A percentile compares a stretch with the other conserved stretches of the same genome.
Evolutionary conservation across 2,797 vertebrate species (phyloP).

Genomic region (Aphelocoma californica): DNA sequence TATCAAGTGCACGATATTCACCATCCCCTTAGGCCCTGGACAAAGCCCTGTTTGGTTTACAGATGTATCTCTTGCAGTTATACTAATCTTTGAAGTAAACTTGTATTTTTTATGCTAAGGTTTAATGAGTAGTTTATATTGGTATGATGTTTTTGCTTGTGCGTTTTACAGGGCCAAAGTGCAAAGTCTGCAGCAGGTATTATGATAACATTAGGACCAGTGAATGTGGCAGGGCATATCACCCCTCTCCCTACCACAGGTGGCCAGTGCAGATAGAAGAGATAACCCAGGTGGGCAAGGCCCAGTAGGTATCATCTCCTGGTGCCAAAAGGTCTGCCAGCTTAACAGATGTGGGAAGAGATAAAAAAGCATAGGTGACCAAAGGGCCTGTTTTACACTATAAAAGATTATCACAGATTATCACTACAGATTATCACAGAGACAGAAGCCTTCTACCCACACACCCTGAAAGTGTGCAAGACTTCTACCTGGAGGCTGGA

Average conservation of each 20-base stretch:
- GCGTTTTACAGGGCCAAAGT: background rate
- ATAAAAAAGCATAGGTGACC: background rate
- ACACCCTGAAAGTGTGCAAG: background rate
- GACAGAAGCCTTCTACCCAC: background rate
- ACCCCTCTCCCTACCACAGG: background rate
- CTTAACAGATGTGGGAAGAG: background rate
- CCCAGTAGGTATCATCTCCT: background rate
- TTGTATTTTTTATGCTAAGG: background rate
- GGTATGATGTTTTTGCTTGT: background rate
- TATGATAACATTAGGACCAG: background rate
- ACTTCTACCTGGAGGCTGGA: background rate
- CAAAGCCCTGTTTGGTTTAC: background rate
- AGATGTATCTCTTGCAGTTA: background rate
- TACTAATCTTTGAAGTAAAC: background rate
- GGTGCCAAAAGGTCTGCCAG: background rate
- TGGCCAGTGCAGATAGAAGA: background rate
- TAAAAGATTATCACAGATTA: background rate
- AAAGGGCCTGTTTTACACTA: background rate
- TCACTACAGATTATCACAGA: background rate
- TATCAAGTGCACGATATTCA: background rate
- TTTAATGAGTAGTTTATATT: background rate
- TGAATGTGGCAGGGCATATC: background rate
- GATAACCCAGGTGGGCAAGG: background rate
- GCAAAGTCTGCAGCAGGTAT: background rate
- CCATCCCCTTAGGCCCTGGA: background rate